Conservation (phyloP, 2,888 invertebrate species). For the Dynastes grantii region DNA sequence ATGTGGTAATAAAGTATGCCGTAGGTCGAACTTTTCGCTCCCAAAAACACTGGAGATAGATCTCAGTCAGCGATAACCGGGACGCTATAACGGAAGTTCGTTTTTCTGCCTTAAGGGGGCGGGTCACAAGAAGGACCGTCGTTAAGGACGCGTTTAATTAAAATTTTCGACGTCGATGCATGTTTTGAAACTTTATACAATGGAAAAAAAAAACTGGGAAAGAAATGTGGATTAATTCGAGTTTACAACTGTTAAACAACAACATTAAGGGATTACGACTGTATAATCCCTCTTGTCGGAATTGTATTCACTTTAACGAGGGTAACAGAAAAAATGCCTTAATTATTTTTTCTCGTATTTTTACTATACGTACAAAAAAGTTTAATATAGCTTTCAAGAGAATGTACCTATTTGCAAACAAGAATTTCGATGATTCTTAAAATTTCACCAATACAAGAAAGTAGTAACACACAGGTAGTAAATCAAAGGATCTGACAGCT, state of each 20-base stretch:
- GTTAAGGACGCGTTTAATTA: not conserved
- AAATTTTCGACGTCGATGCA: not conserved
- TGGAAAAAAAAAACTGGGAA: not conserved
- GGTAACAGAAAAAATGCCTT: too few species aligned
- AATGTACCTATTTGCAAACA: too few species aligned
- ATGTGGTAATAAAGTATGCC: not conserved
- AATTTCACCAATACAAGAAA: too few species aligned
- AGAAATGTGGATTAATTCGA: not conserved
- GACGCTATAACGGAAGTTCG: constrained; percentile 1
- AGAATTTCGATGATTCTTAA: too few species aligned
- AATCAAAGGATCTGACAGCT: too few species aligned
- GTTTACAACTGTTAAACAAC: not conserved
- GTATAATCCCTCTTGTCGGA: too few species aligned
- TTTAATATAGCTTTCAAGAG: too few species aligned
- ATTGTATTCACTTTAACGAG: too few species aligned
- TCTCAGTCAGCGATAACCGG: not conserved
- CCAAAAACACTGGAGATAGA: not conserved
- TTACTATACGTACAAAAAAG: too few species aligned
- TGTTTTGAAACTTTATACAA: not conserved
- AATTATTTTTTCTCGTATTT: too few species aligned
- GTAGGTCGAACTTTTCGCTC: not conserved
- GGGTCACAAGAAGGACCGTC: not conserved
- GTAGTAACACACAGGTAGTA: too few species aligned
- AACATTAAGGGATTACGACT: too few species aligned
- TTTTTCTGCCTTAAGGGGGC: not conserved